A percentile compares a stretch with the other conserved stretches of the same genome.
Conservation (phyloP, 2,113 vertebrate species). For the Orientallactaga bullata region DNA sequence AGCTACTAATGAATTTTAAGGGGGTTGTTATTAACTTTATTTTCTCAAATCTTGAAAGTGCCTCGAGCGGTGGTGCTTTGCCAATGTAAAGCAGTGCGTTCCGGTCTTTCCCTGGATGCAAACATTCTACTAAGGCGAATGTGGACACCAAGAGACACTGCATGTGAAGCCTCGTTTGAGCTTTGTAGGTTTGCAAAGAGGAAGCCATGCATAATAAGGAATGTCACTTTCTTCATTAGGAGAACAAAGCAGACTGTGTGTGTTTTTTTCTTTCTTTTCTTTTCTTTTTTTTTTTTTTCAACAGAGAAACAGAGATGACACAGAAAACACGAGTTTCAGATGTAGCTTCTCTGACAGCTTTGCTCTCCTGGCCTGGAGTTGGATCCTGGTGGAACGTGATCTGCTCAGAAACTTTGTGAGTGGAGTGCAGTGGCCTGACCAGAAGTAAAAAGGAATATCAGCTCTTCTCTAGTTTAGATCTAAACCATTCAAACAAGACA, state of each 20-base stretch:
- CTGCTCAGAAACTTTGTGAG: background rate
- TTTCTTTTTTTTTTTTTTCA: background rate
- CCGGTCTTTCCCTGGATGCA: background rate
- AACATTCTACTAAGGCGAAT: background rate
- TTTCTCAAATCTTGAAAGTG: background rate
- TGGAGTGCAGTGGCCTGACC: background rate
- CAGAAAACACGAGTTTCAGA: background rate
- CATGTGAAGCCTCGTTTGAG: background rate
- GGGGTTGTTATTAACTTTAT: background rate
- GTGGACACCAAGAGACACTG: background rate
- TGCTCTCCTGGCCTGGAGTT: background rate
- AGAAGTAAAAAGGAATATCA: background rate
- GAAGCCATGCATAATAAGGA: background rate
- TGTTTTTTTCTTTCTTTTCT: too few relatives aligned
- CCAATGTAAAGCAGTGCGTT: background rate
- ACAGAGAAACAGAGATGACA: background rate
- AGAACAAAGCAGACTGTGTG: background rate
- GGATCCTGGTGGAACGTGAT: background rate
- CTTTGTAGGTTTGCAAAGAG: background rate
- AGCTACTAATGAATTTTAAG: slow-evolving; percentile 53
- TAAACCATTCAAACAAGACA: background rate
- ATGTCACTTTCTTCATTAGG: background rate
- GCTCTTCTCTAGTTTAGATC: background rate
- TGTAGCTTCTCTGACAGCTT: background rate
- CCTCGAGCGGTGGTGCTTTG: background rate